Percentiles rank a stretch among this genome's conserved stretches.
Evolutionary conservation across 2,113 vertebrate genomes (phyloP).

Genomic region (Paratilapia polleni): DNA sequence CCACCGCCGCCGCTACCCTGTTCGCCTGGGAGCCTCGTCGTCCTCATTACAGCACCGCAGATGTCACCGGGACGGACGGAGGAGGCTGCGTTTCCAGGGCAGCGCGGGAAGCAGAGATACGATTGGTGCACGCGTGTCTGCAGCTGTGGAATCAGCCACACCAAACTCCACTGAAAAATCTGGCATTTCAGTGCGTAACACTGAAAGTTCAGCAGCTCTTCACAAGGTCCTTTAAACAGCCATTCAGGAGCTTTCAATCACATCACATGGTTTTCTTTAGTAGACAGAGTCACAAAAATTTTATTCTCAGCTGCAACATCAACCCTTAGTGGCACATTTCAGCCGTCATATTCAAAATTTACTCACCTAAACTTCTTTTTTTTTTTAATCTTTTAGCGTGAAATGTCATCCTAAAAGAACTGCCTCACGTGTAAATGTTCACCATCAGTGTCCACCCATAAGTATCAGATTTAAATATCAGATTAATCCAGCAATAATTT

Average conservation of each 20-base stretch:
- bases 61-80: background rate
- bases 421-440: no score
- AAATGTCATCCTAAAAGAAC: no score
- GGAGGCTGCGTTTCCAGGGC: constrained; percentile 64
- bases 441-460: no score
- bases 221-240: no score
- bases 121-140: constrained; percentile 14
- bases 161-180: background rate
- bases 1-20: constrained; percentile 11
- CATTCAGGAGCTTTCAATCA: background rate
- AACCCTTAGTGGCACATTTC: no score
- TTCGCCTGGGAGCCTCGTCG: constrained; percentile 57
- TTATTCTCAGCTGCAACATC: background rate
- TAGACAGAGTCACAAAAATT: background rate
- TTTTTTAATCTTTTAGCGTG: no score
- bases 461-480: no score
- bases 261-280: background rate
- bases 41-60: constrained; percentile 53
- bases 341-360: no score
- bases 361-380: no score
- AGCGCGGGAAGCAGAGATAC: constrained; percentile 16
- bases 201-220: background rate
- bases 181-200: background rate
- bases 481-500: no score
- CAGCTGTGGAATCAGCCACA: background rate